Conservation (phyloP, 2,113 vertebrate genomes). For the Plecotus auritus region DNA sequence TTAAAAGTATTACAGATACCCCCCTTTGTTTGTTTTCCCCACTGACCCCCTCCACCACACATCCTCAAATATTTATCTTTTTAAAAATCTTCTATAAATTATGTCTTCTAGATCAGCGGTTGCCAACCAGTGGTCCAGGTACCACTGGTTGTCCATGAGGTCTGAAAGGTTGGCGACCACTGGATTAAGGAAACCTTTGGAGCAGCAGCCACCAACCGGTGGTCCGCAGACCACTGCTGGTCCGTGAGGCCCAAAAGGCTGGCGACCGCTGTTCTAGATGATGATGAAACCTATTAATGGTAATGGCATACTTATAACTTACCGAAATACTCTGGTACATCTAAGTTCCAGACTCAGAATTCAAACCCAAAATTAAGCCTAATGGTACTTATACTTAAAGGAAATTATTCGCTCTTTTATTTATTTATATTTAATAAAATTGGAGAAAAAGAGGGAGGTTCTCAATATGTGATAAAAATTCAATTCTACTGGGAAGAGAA, state of each 20-base stretch:
- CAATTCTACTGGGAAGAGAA: neutral
- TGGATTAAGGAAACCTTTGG: no score
- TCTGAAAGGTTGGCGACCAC: no score
- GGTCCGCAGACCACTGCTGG: no score
- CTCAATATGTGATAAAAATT: constrained; percentile 6
- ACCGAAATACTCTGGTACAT: neutral
- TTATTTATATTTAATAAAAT: constrained; percentile 1
- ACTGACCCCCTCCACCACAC: no score
- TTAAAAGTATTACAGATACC: no score
- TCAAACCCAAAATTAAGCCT: neutral
- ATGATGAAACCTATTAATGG: neutral
- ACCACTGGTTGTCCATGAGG: no score
- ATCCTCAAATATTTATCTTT: neutral
- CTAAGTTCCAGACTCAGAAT: neutral
- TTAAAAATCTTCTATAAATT: neutral
- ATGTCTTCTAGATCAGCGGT: neutral
- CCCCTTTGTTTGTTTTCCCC: no score
- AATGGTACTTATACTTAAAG: neutral
- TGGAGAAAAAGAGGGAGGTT: neutral
- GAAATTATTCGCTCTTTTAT: neutral
- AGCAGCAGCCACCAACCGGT: no score
- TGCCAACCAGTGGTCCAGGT: no score
- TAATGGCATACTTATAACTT: neutral
- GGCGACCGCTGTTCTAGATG: neutral
- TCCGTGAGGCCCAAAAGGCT: no score